phyloP scores from a whole-genome alignment of 1,140 invertebrate genomes.

The Bombus confusus region DNA sequence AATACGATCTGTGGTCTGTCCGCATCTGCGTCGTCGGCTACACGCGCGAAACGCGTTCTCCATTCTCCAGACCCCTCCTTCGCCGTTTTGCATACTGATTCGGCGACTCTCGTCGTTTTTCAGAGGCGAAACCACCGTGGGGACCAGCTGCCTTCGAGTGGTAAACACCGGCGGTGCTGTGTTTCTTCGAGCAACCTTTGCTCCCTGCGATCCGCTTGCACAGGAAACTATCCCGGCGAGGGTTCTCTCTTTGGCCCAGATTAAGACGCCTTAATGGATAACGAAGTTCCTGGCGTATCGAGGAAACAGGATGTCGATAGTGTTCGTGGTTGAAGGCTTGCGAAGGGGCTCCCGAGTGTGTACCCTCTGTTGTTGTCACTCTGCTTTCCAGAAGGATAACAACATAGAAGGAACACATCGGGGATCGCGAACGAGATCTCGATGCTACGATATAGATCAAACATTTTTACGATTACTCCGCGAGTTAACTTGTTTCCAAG shows the following conservation, averaged over 20 bases:
- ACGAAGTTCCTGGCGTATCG: slow-evolving; percentile 39
- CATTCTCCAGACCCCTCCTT: slow-evolving; percentile 24
- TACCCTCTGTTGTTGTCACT: slow-evolving; percentile 18
- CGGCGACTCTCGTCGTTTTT: slow-evolving; percentile 3
- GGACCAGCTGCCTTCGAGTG: slow-evolving; percentile 53
- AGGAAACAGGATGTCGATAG: slow-evolving; percentile 40
- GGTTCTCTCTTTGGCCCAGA: slow-evolving; percentile 40
- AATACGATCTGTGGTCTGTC: slow-evolving; percentile 68
- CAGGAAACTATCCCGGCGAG: neutral
- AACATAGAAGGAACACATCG: neutral
- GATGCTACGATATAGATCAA: too few species aligned
- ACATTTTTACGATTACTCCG: neutral
- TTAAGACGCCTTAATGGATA: slow-evolving; percentile 58
- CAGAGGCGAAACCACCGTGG: neutral
- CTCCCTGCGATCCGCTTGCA: neutral
- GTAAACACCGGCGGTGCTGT: slow-evolving; percentile 61
- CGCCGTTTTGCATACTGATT: slow-evolving; percentile 20
- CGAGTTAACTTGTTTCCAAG: neutral
- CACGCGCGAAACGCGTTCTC: slow-evolving; percentile 65
- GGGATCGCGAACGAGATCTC: neutral
- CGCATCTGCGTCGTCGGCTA: slow-evolving; percentile 65
- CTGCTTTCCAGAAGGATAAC: neutral
- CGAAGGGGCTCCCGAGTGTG: neutral
- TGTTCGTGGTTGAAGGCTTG: slow-evolving; percentile 21
- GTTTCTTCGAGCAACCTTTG: neutral